Percentiles rank a stretch among this genome's conserved stretches.
phyloP scores from a whole-genome alignment of 1,140 invertebrate species.

The Halesus radiatus region DNA sequence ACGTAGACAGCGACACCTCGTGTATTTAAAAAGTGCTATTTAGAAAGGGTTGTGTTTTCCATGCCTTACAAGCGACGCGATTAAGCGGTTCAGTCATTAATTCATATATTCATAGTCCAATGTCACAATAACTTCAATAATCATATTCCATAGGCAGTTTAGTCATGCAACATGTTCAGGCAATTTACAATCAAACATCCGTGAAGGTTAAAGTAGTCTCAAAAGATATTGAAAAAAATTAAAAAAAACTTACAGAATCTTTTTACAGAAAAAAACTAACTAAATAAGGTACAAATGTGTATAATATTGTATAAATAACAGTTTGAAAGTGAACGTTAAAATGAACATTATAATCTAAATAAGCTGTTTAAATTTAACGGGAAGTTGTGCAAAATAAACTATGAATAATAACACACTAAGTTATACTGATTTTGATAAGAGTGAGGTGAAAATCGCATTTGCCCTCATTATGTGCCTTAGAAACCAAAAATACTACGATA shows the following conservation, averaged over 20 bases:
- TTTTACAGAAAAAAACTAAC: no score
- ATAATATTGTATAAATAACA: no score
- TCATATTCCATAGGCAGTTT: constrained; percentile 16
- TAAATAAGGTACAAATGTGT: no score
- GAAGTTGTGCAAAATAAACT: no score
- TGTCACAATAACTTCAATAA: neutral
- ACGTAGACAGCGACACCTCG: constrained; percentile 16
- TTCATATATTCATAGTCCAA: constrained; percentile 12
- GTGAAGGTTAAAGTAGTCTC: neutral
- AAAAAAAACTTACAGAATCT: neutral
- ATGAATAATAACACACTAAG: no score
- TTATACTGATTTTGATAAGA: no score
- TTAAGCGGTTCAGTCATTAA: constrained; percentile 12
- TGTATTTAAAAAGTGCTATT: neutral
- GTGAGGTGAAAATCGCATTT: no score
- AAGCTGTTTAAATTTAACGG: no score
- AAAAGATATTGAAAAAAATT: neutral
- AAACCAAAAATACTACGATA: no score
- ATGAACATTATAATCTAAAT: no score
- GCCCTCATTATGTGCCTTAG: no score
- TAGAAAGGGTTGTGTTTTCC: neutral
- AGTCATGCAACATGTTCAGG: constrained; percentile 35
- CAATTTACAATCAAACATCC: constrained; percentile 1
- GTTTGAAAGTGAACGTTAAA: no score
- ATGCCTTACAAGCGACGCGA: constrained; percentile 39